These are phyloP conservation scores for Planiliza haematocheilus DNA, from an alignment of 2,113 vertebrate species.

Conservation along the genomic window DNA sequence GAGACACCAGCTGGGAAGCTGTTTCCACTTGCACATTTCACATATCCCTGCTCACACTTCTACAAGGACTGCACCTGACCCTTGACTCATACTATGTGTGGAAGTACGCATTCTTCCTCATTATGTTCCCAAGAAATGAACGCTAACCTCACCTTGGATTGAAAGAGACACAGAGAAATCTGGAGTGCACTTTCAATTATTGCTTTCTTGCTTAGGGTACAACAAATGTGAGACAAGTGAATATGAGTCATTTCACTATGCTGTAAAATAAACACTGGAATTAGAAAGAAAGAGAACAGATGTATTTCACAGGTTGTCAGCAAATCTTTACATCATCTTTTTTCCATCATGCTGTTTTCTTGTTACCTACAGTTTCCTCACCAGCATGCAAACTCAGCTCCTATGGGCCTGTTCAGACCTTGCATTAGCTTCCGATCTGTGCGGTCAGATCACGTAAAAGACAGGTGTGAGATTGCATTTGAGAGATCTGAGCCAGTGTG, in stretches of 20 bases:
- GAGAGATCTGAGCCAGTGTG: no score
- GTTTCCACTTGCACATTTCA: constrained; percentile 41
- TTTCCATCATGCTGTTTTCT: no score
- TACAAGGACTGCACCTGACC: constrained; percentile 23
- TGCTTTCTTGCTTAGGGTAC: constrained; percentile 9
- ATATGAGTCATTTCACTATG: constrained; percentile 6
- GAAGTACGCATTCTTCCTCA: constrained; percentile 26
- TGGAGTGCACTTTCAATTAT: constrained; percentile 19
- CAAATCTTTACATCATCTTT: constrained; percentile 32
- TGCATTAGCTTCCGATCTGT: no score
- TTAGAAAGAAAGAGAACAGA: constrained; percentile 8
- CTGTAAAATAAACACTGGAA: constrained; percentile 35
- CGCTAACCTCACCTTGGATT: constrained; percentile 20
- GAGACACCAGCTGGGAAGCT: constrained; percentile 50
- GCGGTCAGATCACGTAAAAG: no score
- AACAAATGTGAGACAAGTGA: constrained; percentile 3
- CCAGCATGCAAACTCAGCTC: no score
- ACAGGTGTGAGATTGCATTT: no score
- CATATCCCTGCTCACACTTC: constrained; percentile 40
- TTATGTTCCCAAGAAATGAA: constrained; percentile 32
- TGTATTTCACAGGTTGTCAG: constrained; percentile 22
- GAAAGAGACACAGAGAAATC: constrained; percentile 24
- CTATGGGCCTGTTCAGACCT: no score
- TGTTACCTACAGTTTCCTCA: no score
- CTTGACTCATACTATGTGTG: constrained; percentile 33